Evolutionary conservation across 2,888 invertebrate species (phyloP).

Genomic region (Chirona hameri): DNA sequence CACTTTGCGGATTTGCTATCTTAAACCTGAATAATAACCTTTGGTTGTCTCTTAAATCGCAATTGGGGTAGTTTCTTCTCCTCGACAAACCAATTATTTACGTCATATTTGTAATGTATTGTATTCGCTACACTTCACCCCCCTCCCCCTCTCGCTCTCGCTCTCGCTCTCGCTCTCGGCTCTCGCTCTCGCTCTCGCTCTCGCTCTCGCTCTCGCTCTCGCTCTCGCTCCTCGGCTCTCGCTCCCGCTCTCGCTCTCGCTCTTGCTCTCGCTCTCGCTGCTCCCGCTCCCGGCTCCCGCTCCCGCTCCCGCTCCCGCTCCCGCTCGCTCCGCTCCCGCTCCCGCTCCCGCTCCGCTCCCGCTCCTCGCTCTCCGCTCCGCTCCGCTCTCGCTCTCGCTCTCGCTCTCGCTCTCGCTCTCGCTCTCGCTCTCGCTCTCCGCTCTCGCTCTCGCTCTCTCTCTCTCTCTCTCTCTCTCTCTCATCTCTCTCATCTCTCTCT

Average conservation of each 20-base stretch:
- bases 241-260: background rate
- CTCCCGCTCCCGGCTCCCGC: background rate
- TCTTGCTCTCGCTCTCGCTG: background rate
- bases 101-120: too few species aligned
- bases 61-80: too few species aligned
- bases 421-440: background rate
- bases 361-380: too few species aligned
- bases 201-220: background rate
- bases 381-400: background rate
- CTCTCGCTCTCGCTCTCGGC: background rate
- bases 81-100: too few species aligned
- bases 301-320: background rate
- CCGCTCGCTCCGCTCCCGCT: background rate
- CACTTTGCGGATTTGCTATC: too few species aligned
- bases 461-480: background rate
- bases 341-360: background rate
- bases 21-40: too few species aligned
- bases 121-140: background rate
- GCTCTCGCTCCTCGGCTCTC: background rate
- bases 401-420: background rate
- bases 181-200: background rate
- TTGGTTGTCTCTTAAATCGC: too few species aligned
- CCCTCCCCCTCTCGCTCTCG: background rate
- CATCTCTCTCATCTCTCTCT: background rate
- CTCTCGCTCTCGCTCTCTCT: background rate